phyloP scores from a whole-genome alignment of 2,113 vertebrate genomes.

The Pimephales promelas region DNA sequence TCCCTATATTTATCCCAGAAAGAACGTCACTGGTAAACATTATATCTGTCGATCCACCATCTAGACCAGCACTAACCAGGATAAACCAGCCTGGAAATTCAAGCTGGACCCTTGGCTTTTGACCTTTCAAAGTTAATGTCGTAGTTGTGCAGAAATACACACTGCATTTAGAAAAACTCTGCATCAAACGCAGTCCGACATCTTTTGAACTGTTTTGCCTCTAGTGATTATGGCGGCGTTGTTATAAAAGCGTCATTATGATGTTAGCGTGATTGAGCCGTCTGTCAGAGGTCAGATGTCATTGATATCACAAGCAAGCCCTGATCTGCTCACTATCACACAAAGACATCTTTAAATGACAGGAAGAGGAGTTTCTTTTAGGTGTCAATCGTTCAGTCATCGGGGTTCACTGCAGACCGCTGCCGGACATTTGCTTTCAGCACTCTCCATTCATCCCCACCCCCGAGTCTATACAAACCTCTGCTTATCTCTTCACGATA shows the following conservation, averaged over 20 bases:
- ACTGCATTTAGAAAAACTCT: not conserved
- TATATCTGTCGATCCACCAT: not conserved
- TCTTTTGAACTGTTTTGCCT: slow-evolving; percentile 50
- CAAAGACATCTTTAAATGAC: slow-evolving; percentile 10
- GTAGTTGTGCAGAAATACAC: not conserved
- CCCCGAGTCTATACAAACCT: no score
- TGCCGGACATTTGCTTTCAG: not conserved
- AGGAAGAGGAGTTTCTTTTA: not conserved
- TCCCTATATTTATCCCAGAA: no score
- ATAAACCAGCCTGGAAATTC: not conserved
- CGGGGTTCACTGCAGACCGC: not conserved
- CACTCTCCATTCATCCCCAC: not conserved
- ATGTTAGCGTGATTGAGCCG: slow-evolving; percentile 55
- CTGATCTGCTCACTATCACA: slow-evolving; percentile 55
- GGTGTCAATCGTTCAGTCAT: slow-evolving; percentile 50
- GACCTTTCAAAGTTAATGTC: not conserved
- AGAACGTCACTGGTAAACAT: no score
- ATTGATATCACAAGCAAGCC: slow-evolving; percentile 59
- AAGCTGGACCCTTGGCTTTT: not conserved
- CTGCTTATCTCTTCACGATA: not conserved
- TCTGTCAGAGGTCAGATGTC: not conserved
- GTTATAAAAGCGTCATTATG: slow-evolving; percentile 8
- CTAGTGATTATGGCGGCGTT: slow-evolving; percentile 48
- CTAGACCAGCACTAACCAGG: not conserved
- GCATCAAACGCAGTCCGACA: not conserved